Percentiles rank a stretch among this genome's conserved stretches.
These are phyloP conservation scores for Myiozetetes cayanensis DNA, from an alignment of 2,113 vertebrate species.

Conservation along the genomic window DNA sequence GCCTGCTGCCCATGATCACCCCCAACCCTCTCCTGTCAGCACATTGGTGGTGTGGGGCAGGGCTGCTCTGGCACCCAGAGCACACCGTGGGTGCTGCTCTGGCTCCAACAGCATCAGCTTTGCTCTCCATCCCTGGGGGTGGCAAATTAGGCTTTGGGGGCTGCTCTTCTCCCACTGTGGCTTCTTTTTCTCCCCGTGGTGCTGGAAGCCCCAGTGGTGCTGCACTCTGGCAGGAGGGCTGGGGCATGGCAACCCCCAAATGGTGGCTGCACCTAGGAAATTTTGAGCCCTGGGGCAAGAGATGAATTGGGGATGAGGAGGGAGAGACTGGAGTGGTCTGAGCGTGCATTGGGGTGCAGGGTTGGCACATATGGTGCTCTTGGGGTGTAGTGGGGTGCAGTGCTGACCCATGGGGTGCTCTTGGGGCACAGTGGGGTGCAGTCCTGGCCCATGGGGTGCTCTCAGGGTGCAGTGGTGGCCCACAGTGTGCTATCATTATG, in stretches of 20 bases:
- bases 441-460: neutral
- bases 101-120: neutral
- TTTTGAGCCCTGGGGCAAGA: neutral
- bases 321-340: neutral
- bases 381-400: neutral
- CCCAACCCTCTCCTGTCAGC: neutral
- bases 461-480: neutral
- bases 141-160: neutral
- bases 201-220: neutral
- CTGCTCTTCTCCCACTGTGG: neutral
- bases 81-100: neutral
- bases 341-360: neutral
- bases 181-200: neutral
- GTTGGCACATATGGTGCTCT: neutral
- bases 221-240: accelerated
- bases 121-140: accelerated
- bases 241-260: neutral
- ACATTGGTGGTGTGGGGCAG: neutral
- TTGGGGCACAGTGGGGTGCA: neutral
- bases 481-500: neutral
- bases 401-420: neutral
- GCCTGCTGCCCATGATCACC: neutral
- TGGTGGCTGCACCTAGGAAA: neutral
- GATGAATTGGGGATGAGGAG: neutral
- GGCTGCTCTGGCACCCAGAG: neutral